Conservation (phyloP, 2,888 invertebrate species). For the Pinctada fucata region DNA sequence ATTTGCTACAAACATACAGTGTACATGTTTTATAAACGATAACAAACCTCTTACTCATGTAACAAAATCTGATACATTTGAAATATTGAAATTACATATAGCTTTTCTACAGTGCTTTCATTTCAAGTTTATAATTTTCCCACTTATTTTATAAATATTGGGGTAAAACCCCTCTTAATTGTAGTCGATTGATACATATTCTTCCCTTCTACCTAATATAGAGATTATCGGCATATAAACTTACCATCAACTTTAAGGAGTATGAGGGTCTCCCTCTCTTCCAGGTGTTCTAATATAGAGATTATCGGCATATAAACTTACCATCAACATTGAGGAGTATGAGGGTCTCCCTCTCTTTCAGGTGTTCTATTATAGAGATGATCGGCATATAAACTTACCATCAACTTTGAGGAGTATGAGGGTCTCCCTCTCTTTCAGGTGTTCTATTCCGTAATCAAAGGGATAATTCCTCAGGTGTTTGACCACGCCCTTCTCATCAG, state of each 20-base stretch:
- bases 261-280: conserved; percentile 65
- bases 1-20: background rate
- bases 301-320: conserved; percentile 34
- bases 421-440: conserved; percentile 65
- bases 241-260: conserved; percentile 65
- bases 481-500: conserved; percentile 65
- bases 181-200: too few species aligned
- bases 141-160: too few species aligned
- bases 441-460: conserved; percentile 62
- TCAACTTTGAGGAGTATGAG: conserved; percentile 66
- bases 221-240: conserved; percentile 39
- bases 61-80: too few species aligned
- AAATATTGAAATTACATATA: too few species aligned
- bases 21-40: too few species aligned
- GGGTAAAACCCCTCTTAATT: too few species aligned
- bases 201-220: conserved; percentile 31
- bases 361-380: conserved; percentile 63
- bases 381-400: conserved; percentile 50
- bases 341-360: conserved; percentile 66
- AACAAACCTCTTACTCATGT: too few species aligned
- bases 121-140: too few species aligned
- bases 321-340: conserved; percentile 65
- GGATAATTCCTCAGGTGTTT: conserved; percentile 66
- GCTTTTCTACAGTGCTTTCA: too few species aligned
- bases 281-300: conserved; percentile 50